Evolutionary conservation across 2,113 vertebrate genomes (phyloP), one percentile per base, ranked within the genome.

Genomic region (Rhizomys pruinosus): DNA sequence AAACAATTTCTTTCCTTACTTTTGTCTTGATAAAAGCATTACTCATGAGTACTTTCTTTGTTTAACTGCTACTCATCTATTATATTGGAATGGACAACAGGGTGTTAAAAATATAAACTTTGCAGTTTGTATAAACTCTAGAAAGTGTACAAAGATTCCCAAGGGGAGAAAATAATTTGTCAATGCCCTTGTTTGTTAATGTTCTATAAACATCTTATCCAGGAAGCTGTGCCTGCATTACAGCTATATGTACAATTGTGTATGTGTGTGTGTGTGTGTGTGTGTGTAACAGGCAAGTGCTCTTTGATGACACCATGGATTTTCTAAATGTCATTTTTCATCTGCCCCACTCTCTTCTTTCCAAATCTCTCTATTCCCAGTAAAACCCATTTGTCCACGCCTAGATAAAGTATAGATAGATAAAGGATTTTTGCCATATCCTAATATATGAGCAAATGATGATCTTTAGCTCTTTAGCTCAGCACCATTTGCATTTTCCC

Each of bases 391-490:
- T 9, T 74, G 95, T 95, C 81, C 95, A 95, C 86, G 94, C 90
- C 86, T 88, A 92, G 96, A n/a, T n/a, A n/a, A n/a, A n/a, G n/a
- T n/a, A n/a, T 96, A 97, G 16, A 3, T 68, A 97, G 95, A 97
- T 97, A 96, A 97, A 96, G 76, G 68, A 97, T 61, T 96, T 97
- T 93, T 96, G 44, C 89, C 86, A 91, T 84, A 86, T 96, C 96
- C 97, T 98, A 96, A 98, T 97, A 97, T 97, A 93, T 91, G 94
- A 96, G 89, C 20, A 59, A 80, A 95, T 82, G 87, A 95, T 94
- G 93, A 96, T 74, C 95, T 82, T 44, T 74, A 92, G 93, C 84
- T 92, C 89, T 89, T 96, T 61, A 89, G 47, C 94, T 97, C 95
- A 96, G 90, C 61, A 71, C 79, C 32, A 17, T 95, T 97, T 97